Conservation (phyloP, 1,140 invertebrate genomes). For the Meloidogyne hapla region DNA sequence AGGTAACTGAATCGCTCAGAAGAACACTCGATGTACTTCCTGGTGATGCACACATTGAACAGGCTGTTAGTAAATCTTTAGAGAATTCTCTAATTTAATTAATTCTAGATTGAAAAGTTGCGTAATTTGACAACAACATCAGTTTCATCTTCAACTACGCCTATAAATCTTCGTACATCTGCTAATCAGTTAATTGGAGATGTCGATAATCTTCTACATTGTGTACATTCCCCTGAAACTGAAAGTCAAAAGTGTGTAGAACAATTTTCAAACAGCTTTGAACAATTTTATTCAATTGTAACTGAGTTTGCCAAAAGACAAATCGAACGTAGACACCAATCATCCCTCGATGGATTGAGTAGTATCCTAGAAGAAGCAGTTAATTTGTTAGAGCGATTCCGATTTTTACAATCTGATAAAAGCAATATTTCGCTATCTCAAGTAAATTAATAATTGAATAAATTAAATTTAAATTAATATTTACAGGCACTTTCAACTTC, state of each 20-base stretch:
- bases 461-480: background rate
- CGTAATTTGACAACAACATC: background rate
- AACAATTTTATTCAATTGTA: slow-evolving; percentile 12
- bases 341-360: slow-evolving; percentile 68
- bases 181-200: slow-evolving; percentile 69
- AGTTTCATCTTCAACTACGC: slow-evolving; percentile 65
- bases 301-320: background rate
- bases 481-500: slow-evolving; percentile 9
- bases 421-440: slow-evolving; percentile 27
- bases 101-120: slow-evolving; percentile 15
- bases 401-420: slow-evolving; percentile 79
- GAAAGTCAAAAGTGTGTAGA: background rate
- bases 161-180: slow-evolving; percentile 78
- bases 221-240: background rate
- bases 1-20: slow-evolving; percentile 41
- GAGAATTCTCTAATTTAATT: background rate
- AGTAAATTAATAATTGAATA: background rate
- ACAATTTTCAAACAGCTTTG: background rate
- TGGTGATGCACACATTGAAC: slow-evolving; percentile 52
- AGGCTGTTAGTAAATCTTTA: slow-evolving; percentile 36
- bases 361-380: slow-evolving; percentile 83
- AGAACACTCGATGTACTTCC: slow-evolving; percentile 55
- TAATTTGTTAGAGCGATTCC: slow-evolving; percentile 79
- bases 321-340: slow-evolving; percentile 18
- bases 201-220: background rate